Percentiles rank a stretch among this genome's conserved stretches.
phyloP scores from a whole-genome alignment of 2,797 vertebrate species.

The Cercopithecus diana region DNA sequence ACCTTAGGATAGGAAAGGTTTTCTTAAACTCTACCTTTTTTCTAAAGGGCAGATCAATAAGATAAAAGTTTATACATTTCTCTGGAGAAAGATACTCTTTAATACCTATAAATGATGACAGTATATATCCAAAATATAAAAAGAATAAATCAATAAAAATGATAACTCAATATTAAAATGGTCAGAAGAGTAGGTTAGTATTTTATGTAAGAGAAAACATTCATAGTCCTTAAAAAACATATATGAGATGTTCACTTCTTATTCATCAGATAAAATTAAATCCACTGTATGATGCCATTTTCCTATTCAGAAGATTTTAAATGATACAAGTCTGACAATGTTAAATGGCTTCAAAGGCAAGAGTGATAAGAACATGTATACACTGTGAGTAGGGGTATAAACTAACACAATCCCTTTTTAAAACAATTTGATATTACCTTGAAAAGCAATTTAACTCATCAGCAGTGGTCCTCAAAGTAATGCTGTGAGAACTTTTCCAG shows the following conservation, averaged over 20 bases:
- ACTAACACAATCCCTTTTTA: background rate
- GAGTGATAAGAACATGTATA: background rate
- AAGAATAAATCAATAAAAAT: background rate
- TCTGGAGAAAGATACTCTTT: background rate
- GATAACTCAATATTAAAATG: background rate
- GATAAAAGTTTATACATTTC: background rate
- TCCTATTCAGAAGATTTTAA: background rate
- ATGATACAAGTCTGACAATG: background rate
- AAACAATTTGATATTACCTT: background rate
- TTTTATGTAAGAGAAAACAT: background rate
- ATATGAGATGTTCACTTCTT: background rate
- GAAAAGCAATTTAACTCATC: background rate
- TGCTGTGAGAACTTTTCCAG: background rate
- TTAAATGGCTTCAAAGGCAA: background rate
- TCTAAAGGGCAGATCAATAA: background rate
- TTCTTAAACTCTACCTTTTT: background rate
- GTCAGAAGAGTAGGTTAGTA: background rate
- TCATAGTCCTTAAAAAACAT: background rate
- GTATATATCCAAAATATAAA: background rate
- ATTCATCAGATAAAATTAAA: conserved; percentile 33
- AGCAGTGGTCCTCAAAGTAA: background rate
- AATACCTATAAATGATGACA: background rate
- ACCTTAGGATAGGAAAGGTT: background rate
- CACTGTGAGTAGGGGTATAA: background rate
- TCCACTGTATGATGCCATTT: background rate